A percentile compares a stretch with the other conserved stretches of the same genome.
These are phyloP conservation scores for Semnopithecus entellus DNA, from an alignment of 2,113 vertebrate species.

Conservation along the genomic window DNA sequence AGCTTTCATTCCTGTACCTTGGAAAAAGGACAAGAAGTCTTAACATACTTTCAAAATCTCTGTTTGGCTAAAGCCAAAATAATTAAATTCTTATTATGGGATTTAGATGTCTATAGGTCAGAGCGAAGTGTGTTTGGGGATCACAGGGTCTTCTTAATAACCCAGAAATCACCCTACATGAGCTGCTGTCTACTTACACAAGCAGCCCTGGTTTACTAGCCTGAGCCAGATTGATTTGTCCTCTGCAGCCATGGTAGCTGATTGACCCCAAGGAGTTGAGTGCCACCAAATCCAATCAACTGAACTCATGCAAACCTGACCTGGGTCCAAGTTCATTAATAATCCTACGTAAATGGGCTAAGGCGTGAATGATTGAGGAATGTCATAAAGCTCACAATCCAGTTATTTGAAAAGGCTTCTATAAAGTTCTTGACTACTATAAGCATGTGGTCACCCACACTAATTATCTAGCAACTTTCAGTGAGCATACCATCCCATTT, in stretches of 20 bases:
- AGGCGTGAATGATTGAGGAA: not conserved
- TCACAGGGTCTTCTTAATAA: not conserved
- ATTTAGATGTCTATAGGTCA: not conserved
- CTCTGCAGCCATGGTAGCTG: not conserved
- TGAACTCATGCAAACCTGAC: not conserved
- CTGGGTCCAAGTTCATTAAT: not conserved
- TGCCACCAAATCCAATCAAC: not conserved
- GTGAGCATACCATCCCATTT: not conserved
- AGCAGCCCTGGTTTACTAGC: not conserved
- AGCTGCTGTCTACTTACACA: not conserved
- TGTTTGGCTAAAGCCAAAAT: slow-evolving; percentile 25
- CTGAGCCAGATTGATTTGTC: not conserved
- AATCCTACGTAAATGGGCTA: not conserved
- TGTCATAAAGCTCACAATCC: not conserved
- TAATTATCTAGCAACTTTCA: not conserved
- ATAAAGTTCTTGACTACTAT: not conserved
- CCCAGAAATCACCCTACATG: not conserved
- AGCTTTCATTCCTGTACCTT: slow-evolving; percentile 10
- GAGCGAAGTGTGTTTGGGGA: not conserved
- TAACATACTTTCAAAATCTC: not conserved
- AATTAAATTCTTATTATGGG: not conserved
- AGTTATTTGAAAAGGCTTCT: not conserved
- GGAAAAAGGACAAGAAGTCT: not conserved
- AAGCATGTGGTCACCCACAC: not conserved
- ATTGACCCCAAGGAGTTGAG: not conserved